Conservation (phyloP, 2,797 vertebrate genomes). For the Pelobates cultripes region DNA sequence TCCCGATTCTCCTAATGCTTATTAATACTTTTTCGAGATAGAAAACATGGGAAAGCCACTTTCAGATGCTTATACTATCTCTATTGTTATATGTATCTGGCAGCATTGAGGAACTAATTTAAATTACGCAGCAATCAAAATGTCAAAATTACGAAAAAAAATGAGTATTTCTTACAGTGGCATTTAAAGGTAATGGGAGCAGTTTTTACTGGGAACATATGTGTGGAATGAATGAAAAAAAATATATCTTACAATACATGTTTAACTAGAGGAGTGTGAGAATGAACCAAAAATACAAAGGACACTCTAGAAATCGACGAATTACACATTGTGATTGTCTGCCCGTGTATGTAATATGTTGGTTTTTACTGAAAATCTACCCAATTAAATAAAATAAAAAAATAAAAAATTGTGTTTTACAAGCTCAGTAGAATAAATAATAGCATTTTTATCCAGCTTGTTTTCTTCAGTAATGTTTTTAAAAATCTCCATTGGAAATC, state of each 20-base stretch:
- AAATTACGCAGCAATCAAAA: constrained; percentile 24
- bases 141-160: constrained; percentile 43
- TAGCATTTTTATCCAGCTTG: too few relatives aligned
- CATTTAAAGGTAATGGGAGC: constrained; percentile 27
- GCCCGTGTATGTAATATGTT: too few relatives aligned
- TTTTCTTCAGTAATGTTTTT: too few relatives aligned
- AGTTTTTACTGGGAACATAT: constrained; percentile 34
- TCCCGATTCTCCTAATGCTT: constrained; percentile 31
- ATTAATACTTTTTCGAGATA: constrained; percentile 32
- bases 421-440: too few relatives aligned
- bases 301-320: background rate
- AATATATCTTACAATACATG: constrained; percentile 19
- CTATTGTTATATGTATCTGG: constrained; percentile 44
- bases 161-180: constrained; percentile 45
- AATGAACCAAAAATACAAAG: constrained; percentile 14
- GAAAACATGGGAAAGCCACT: constrained; percentile 22
- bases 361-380: too few relatives aligned
- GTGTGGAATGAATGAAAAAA: constrained; percentile 43
- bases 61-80: constrained; percentile 17
- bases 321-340: constrained; percentile 20
- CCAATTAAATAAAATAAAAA: too few relatives aligned
- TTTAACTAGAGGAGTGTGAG: constrained; percentile 43
- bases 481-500: too few relatives aligned
- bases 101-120: constrained; percentile 30
- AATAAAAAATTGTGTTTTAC: too few relatives aligned